Base-by-base conservation (phyloP, 2,113 vertebrate species). In the Phainopepla nitens region DNA sequence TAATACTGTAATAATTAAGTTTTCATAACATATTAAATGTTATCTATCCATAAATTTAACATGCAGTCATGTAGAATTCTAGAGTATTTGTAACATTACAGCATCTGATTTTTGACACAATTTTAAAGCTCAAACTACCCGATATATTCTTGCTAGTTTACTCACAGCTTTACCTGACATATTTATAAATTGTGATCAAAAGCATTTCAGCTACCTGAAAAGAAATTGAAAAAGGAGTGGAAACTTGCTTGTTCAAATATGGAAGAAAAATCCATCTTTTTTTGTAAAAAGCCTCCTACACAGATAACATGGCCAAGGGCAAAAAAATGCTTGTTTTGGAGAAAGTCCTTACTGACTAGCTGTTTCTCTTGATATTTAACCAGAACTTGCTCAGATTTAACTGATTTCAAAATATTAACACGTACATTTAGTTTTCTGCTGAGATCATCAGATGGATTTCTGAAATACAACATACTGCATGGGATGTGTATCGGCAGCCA, bases 101-200 rank as follows among this genome's bases (percentile, higher is more conserved):
- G 41, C 13, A 39, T 28, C 28, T 6, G 41, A 83, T 62, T 88
- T 90, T 51, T 70, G 61, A 90, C 35, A 70, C 22, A 51, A 68
- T 54, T 90, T 92, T 58, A 86, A 89, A 94, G 49, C 68, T 92
- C 83, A 81, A 78, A 91, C 51, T 73, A 36, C n/a, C 51, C 3
- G 0, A 80, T 84, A 71, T 62, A 68, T 89, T 94, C 64, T 89
- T 71, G 39, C 44, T 78, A 66, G 82, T 87, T 92, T 87, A 90
- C 76, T 70, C 69, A 81, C 51, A 94, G 76, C 29, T 86, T 94
- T 89, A 41, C 60, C 80, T 96, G 93, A 90, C 51, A 19, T 83
- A 90, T 86, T 96, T 96, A 73, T 83, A 95, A 97, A 94, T 83
- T 78, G 87, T 64, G 84, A 93, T 93, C 85, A 96, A 93, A 96